Conservation (phyloP, 2,888 invertebrate species). For the Thymelicus sylvestris region DNA sequence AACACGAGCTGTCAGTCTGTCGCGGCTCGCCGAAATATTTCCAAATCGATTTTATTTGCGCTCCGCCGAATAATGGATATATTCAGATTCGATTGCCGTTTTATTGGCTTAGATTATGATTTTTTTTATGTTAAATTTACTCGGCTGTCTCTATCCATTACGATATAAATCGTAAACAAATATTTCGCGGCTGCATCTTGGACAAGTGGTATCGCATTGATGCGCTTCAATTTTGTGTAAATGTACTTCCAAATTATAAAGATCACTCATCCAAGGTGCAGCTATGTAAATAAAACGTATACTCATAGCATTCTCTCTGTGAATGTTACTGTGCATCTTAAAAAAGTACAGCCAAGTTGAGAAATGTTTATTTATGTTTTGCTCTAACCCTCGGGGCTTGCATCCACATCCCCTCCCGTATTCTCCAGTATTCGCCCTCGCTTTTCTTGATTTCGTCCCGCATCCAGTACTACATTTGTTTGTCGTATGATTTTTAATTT, state of each 20-base stretch:
- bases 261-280: slow-evolving; percentile 47
- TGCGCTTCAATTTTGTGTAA: not conserved
- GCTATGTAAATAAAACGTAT: slow-evolving; percentile 40
- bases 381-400: slow-evolving; percentile 72
- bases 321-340: slow-evolving; percentile 30
- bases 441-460: slow-evolving; percentile 58
- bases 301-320: slow-evolving; percentile 30
- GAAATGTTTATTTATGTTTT: slow-evolving; percentile 56
- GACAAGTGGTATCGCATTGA: slow-evolving; percentile 1
- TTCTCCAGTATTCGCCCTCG: slow-evolving; percentile 53
- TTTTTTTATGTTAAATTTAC: not conserved
- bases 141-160: slow-evolving; percentile 26
- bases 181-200: slow-evolving; percentile 8
- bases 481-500: slow-evolving; percentile 54
- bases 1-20: slow-evolving; percentile 55
- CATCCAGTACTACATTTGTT: slow-evolving; percentile 60
- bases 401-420: slow-evolving; percentile 54
- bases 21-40: slow-evolving; percentile 41
- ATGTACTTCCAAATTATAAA: not conserved
- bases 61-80: slow-evolving; percentile 29
- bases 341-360: slow-evolving; percentile 80
- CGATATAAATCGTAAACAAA: slow-evolving; percentile 18
- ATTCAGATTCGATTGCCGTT: slow-evolving; percentile 10
- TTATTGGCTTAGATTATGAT: not conserved
- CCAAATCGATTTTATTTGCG: slow-evolving; percentile 17